Percentiles rank a stretch among this genome's conserved stretches.
phyloP scores from a whole-genome alignment of 2,888 invertebrate species.

The Ennomos fuscantarius region DNA sequence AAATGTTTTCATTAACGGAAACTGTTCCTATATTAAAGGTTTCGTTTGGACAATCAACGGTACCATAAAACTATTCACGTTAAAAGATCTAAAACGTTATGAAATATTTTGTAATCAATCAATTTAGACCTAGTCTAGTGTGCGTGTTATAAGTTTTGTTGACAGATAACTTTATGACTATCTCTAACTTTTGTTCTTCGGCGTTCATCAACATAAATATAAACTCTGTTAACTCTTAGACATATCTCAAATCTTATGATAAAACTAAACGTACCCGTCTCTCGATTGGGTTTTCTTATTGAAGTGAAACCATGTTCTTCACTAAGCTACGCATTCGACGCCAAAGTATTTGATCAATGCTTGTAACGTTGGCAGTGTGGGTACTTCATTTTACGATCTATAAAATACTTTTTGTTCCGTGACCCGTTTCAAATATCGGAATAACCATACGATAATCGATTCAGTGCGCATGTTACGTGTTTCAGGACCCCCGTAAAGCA shows the following conservation, averaged over 20 bases:
- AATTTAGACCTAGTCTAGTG: not conserved
- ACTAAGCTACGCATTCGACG: slow-evolving; percentile 42
- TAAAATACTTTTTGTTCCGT: slow-evolving; percentile 67
- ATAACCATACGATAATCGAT: slow-evolving; percentile 76
- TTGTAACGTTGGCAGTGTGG: slow-evolving; percentile 49
- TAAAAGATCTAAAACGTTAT: no score
- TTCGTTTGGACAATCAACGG: no score
- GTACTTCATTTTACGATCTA: slow-evolving; percentile 64
- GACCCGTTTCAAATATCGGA: slow-evolving; percentile 67
- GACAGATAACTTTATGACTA: slow-evolving; percentile 41
- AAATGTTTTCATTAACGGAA: no score
- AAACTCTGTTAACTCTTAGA: slow-evolving; percentile 43
- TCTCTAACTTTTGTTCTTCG: slow-evolving; percentile 29
- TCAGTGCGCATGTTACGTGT: slow-evolving; percentile 73
- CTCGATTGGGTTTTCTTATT: not conserved
- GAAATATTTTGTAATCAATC: no score
- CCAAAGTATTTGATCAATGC: slow-evolving; percentile 62
- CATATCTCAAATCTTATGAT: slow-evolving; percentile 7
- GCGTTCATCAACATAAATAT: slow-evolving; percentile 40
- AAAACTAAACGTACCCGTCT: slow-evolving; percentile 2
- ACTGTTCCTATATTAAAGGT: no score
- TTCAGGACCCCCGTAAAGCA: slow-evolving; percentile 73
- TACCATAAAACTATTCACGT: no score
- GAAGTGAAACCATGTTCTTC: slow-evolving; percentile 36
- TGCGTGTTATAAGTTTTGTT: slow-evolving; percentile 31